phyloP scores from a whole-genome alignment of 2,888 invertebrate species.

The Lepidocyrtinus sp. region DNA sequence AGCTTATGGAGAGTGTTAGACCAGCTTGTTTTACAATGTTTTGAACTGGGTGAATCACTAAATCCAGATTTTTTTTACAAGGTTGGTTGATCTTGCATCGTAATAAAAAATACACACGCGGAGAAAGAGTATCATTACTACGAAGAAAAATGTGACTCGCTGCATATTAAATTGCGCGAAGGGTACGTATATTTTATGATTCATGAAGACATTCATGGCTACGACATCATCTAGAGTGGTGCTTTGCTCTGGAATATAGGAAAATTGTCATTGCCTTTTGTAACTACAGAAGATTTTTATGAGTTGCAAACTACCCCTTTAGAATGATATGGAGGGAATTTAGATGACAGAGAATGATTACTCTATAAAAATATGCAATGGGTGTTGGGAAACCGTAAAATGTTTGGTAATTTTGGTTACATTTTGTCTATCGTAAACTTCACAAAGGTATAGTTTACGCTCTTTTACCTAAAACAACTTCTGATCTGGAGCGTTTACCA shows the following conservation, averaged over 20 bases:
- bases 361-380: neutral
- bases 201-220: neutral
- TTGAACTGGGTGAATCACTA: neutral
- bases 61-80: neutral
- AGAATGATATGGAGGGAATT: neutral
- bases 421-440: too few species aligned
- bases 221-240: neutral
- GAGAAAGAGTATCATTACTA: neutral
- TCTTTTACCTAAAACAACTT: too few species aligned
- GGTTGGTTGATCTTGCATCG: neutral
- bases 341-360: neutral
- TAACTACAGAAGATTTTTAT: neutral
- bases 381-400: neutral
- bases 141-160: neutral
- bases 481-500: too few species aligned
- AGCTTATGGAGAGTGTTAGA: neutral
- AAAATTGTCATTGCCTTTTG: neutral
- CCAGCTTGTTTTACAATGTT: neutral
- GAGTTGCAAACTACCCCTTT: neutral
- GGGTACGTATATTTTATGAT: neutral
- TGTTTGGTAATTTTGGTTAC: neutral
- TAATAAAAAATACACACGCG: neutral
- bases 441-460: too few species aligned
- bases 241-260: too few species aligned
- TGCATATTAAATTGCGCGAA: neutral